Percentiles rank a stretch among this genome's conserved stretches.
phyloP scores from a whole-genome alignment of 92 coral and sea anemone species.

The Phenganax marumi region DNA sequence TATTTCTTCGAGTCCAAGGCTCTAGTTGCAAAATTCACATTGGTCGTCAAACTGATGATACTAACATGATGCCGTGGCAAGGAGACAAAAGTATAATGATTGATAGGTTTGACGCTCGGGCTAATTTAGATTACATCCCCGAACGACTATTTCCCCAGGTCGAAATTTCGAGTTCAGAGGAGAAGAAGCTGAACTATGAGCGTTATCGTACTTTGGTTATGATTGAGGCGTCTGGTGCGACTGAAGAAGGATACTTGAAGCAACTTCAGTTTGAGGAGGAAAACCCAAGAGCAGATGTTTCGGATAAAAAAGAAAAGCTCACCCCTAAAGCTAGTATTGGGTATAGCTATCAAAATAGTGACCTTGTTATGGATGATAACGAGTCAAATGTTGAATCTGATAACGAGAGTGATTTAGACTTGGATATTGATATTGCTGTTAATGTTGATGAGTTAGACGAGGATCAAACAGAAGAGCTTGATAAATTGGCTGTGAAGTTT shows the following conservation, averaged over 20 bases:
- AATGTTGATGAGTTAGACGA: constrained; percentile 15
- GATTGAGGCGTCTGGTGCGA: constrained; percentile 62
- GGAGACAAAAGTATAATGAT: constrained; percentile 83
- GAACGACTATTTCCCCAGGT: constrained; percentile 23
- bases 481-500: constrained; percentile 13
- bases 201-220: constrained; percentile 87
- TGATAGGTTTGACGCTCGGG: constrained; percentile 94
- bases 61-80: constrained; percentile 99
- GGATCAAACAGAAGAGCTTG: constrained; percentile 12
- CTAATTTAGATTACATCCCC: constrained; percentile 77
- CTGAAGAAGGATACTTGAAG: constrained; percentile 78
- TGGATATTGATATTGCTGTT: constrained; percentile 31
- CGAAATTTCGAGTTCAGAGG: constrained; percentile 79
- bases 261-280: constrained; percentile 82
- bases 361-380: neutral
- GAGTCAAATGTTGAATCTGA: constrained; percentile 24
- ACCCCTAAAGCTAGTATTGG: constrained; percentile 34
- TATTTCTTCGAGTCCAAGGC: constrained; percentile 78
- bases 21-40: constrained; percentile 91
- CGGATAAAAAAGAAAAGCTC: constrained; percentile 52
- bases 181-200: constrained; percentile 88
- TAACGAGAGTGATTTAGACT: constrained; percentile 22
- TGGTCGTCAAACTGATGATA: constrained; percentile 79
- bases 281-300: constrained; percentile 51
- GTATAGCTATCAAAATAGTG: constrained; percentile 28